Evolutionary conservation across 1,140 invertebrate species (phyloP), one percentile per base, ranked within the genome.

Genomic region (Himalopsyche phryganea): DNA sequence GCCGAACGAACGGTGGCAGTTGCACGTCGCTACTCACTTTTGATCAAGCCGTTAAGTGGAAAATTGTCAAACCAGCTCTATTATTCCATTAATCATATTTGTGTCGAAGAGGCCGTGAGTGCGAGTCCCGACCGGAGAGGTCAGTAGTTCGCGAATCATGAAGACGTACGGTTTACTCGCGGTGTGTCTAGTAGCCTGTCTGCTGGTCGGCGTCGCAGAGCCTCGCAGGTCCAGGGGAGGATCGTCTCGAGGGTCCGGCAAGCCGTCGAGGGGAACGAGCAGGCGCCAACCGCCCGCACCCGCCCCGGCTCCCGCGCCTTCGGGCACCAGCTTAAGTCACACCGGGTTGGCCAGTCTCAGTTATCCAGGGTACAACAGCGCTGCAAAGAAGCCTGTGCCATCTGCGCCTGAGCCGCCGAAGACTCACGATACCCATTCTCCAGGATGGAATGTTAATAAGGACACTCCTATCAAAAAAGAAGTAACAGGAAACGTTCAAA

Each of bases 71-170:
- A 10, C 6, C 23, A 19, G 35, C 42, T 28, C 49, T 44, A 59
- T 63, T 59, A 63, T 60, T 53, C 61, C 47, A 63, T 63, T 63
- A 48, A 51, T 54, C 50, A 58, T 50, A 53, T 58, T 58, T 45
- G 59, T 61, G 58, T 65, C 58, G 53, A 58, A 49, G 49, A 36
- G 14, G 10, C 20, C 20, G 23, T 50, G 28, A 36, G 28, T 15
- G 47, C 13, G 19, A 44, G 1, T 15, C 6, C 11, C 14, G 36
- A 41, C 18, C 52, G 10, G 40, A 14, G 9, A 14, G 40, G 23
- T 61, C 59, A 54, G 55, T 53, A 51, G 48, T 28, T 19, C 48
- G 55, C 45, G 36, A 55, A 40, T 38, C 44, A 65, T 65, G 63
- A 65, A 61, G 51, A 50, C 36, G 38, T 41, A 11, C 38, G 42